Conservation (phyloP, 2,113 vertebrate genomes). For the Ahaetulla prasina region DNA sequence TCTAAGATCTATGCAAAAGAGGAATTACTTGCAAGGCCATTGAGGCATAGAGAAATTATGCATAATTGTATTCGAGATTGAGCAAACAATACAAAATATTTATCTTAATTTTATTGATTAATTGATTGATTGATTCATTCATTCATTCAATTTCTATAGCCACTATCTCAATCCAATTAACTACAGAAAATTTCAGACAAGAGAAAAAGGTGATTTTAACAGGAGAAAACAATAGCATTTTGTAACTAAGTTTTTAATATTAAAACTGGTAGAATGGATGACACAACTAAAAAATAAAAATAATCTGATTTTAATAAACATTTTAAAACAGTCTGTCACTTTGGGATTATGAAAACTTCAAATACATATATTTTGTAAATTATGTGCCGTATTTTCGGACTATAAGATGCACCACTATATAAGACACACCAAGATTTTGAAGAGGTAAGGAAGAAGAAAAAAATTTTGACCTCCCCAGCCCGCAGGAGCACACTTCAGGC, state of each 20-base stretch:
- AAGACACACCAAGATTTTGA: no score
- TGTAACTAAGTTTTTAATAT: not conserved
- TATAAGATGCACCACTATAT: no score
- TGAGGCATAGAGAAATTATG: not conserved
- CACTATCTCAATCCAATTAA: not conserved
- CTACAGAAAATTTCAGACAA: not conserved
- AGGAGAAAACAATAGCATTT: not conserved
- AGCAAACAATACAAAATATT: not conserved
- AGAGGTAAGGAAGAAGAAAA: no score
- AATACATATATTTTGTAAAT: not conserved
- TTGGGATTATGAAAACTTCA: not conserved
- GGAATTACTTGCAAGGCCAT: not conserved
- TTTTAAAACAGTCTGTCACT: not conserved
- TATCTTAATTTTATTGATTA: not conserved
- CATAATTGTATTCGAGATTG: not conserved
- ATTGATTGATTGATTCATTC: not conserved
- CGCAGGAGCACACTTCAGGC: no score
- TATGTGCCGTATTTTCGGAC: no score
- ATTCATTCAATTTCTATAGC: not conserved
- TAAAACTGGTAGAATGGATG: not conserved
- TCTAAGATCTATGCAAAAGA: not conserved
- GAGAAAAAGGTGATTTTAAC: not conserved
- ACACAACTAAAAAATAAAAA: not conserved
- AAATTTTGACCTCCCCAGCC: no score
- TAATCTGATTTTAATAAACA: not conserved